These are phyloP conservation scores for Nymphicus hollandicus DNA, from an alignment of 2,113 vertebrate genomes.

Conservation along the genomic window DNA sequence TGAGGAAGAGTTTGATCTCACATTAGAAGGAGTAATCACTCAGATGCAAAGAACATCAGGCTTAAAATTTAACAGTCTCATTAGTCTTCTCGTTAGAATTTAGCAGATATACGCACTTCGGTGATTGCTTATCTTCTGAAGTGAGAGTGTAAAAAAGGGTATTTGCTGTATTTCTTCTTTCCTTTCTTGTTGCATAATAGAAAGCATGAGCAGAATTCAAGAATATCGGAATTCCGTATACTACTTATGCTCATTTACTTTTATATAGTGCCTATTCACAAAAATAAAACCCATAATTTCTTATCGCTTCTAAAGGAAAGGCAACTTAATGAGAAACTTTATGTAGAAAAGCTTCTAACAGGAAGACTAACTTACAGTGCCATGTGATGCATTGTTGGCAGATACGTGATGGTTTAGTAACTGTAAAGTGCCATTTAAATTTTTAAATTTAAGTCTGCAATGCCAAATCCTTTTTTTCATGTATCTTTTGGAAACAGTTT, in stretches of 20 bases:
- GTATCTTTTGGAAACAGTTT: neutral
- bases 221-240: conserved; percentile 1
- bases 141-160: conserved; percentile 38
- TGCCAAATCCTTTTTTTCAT: neutral
- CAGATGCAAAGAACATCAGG: conserved; percentile 17
- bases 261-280: conserved; percentile 21
- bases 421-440: neutral
- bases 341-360: neutral
- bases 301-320: neutral
- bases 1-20: neutral
- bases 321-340: conserved; percentile 3
- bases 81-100: conserved; percentile 60
- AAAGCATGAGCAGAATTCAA: conserved; percentile 31
- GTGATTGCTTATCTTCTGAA: conserved; percentile 37
- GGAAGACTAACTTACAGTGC: neutral
- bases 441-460: neutral
- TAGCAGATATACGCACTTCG: conserved; percentile 56
- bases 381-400: neutral
- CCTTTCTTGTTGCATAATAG: neutral
- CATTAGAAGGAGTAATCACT: neutral
- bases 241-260: conserved; percentile 30
- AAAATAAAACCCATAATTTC: conserved; percentile 33
- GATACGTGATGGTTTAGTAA: neutral
- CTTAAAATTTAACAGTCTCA: conserved; percentile 64
- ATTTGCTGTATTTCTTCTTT: conserved; percentile 12